Percentiles rank a stretch among this genome's conserved stretches.
Evolutionary conservation across 2,113 vertebrate genomes (phyloP).

Genomic region (Noctilio leporinus): DNA sequence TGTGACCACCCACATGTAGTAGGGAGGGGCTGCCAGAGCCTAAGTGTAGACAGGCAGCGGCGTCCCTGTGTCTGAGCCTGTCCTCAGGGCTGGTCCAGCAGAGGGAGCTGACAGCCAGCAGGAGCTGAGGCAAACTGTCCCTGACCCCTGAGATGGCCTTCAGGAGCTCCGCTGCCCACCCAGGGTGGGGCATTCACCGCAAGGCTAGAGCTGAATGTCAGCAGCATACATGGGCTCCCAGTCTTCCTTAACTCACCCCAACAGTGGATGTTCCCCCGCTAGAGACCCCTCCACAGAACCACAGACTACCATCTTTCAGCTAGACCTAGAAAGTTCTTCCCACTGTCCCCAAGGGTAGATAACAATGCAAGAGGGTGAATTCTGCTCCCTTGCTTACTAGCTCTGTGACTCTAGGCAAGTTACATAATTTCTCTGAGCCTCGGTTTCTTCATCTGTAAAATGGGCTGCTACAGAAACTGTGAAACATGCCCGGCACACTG

Average conservation of each 20-base stretch:
- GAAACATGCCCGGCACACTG: not conserved
- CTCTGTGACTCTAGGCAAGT: not conserved
- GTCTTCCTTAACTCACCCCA: not conserved
- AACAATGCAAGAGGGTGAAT: not conserved
- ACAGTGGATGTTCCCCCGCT: not conserved
- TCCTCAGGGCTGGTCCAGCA: conserved; percentile 70
- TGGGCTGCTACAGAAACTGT: not conserved
- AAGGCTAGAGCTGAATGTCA: not conserved
- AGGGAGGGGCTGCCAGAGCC: not conserved
- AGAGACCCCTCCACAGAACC: not conserved
- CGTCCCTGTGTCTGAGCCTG: conserved; percentile 54
- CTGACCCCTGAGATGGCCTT: conserved; percentile 58
- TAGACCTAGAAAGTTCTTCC: not conserved
- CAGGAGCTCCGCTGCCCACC: not conserved
- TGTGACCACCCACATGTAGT: not conserved
- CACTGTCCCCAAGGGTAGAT: not conserved
- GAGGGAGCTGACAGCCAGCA: conserved; percentile 72
- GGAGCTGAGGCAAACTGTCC: conserved; percentile 18
- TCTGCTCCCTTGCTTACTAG: not conserved
- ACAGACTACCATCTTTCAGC: not conserved
- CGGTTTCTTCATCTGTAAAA: not conserved
- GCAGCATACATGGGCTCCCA: not conserved
- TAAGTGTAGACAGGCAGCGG: conserved; percentile 49
- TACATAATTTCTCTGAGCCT: not conserved
- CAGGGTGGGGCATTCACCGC: not conserved